A percentile compares a stretch with the other conserved stretches of the same genome.
These are phyloP conservation scores for Chaetodon auriga DNA, from an alignment of 2,113 vertebrate species.

Conservation along the genomic window DNA sequence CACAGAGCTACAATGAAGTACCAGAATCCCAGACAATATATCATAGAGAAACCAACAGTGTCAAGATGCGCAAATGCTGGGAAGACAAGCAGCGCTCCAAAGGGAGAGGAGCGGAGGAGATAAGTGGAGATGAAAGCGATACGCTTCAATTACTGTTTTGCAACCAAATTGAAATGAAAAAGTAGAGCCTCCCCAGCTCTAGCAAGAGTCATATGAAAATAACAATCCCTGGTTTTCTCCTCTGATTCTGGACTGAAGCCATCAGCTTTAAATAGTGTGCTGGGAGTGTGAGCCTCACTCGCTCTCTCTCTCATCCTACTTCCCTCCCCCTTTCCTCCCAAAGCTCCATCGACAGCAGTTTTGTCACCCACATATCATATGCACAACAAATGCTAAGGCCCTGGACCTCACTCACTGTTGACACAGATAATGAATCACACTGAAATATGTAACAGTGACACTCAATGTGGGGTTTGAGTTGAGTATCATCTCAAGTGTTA, in stretches of 20 bases:
- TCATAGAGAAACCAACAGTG: slow-evolving; percentile 77
- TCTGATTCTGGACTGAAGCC: slow-evolving; percentile 61
- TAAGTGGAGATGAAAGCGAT: slow-evolving; percentile 79
- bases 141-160: slow-evolving; percentile 77
- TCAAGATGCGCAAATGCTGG: slow-evolving; percentile 55
- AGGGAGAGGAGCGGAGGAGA: slow-evolving; percentile 68
- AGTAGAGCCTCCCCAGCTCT: slow-evolving; percentile 54
- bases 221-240: slow-evolving; percentile 54
- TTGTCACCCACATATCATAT: slow-evolving; percentile 75
- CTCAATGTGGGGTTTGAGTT: slow-evolving; percentile 45
- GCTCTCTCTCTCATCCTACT: slow-evolving; percentile 9
- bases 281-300: slow-evolving; percentile 35
- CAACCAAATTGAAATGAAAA: slow-evolving; percentile 66
- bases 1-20: slow-evolving; percentile 64
- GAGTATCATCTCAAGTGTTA: slow-evolving; percentile 43
- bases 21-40: slow-evolving; percentile 72
- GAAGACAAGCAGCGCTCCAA: slow-evolving; percentile 68
- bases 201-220: slow-evolving; percentile 65
- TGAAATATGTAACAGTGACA: slow-evolving; percentile 71
- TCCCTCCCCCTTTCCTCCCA: slow-evolving; percentile 30
- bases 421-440: slow-evolving; percentile 74
- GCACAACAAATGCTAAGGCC: slow-evolving; percentile 71
- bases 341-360: slow-evolving; percentile 69
- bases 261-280: slow-evolving; percentile 68
- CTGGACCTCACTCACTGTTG: slow-evolving; percentile 65